These are phyloP conservation scores for Brachyistius frenatus DNA, from an alignment of 2,113 vertebrate species.

Conservation along the genomic window DNA sequence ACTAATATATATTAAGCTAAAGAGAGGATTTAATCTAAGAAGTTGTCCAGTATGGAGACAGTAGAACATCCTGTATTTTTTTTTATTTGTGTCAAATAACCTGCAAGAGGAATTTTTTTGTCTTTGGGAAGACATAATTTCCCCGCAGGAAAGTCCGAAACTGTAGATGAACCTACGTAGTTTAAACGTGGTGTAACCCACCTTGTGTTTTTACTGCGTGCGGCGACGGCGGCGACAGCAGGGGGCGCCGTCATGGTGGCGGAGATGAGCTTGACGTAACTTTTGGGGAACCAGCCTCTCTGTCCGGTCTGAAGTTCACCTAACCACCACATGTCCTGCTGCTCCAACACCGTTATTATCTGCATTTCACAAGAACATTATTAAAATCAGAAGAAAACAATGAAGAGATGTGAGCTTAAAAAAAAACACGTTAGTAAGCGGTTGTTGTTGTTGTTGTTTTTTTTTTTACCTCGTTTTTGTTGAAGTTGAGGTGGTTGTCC, in stretches of 20 bases:
- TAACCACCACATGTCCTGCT: constrained; percentile 99
- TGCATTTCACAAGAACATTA: constrained; percentile 8
- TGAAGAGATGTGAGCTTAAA: neutral
- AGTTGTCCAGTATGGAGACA: too few species aligned
- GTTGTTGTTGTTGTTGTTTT: too few species aligned
- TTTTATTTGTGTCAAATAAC: neutral
- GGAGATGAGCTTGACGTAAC: constrained; percentile 98
- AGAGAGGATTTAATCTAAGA: too few species aligned
- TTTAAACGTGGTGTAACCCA: neutral
- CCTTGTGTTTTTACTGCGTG: constrained; percentile 70
- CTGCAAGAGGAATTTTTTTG: neutral
- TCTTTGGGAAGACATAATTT: too few species aligned
- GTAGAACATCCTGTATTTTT: too few species aligned
- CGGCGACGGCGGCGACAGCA: neutral
- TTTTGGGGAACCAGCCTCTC: constrained; percentile 99
- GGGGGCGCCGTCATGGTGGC: constrained; percentile 80
- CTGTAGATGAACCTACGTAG: neutral
- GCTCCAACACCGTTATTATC: constrained; percentile 96
- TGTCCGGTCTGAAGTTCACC: constrained; percentile 96
- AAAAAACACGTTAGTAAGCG: neutral
- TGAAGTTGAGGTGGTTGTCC: constrained; percentile 99
- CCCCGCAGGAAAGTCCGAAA: neutral
- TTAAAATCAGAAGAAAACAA: neutral
- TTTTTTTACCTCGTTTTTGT: constrained; percentile 91
- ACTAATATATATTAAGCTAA: too few species aligned